Evolutionary conservation across 2,888 invertebrate species (phyloP), one percentile per base, ranked within the genome.

Genomic region (Tetrapedia diversipes): DNA sequence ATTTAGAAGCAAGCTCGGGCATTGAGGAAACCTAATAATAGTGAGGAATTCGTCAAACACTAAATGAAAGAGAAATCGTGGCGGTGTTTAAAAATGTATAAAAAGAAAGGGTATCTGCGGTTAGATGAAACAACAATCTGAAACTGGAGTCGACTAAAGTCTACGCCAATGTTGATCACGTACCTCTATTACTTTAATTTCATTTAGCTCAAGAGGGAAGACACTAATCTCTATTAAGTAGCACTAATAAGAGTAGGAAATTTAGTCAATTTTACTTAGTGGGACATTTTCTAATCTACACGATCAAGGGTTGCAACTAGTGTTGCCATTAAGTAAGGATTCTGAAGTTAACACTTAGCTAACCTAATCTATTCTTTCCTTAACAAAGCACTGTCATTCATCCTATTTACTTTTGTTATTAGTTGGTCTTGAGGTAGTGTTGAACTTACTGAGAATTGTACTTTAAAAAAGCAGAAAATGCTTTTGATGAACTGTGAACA

Each of bases 191-290:
- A 47, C 11, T 68, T 24, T n/a, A 61, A 56, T 51, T 45, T 63
- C n/a, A 57, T 37, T 29, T 41, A 22, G 24, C 47, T 11, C 19
- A 14, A 32, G 14, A 4, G 24, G 49, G 70, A 41, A 41, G 43
- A 45, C 22, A 56, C 29, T 67, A 65, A 56, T 56, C 34, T 73
- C 39, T 60, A 53, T 47, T 47, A 47, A 69, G 47, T 69, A 45
- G 37, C 47, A 19, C 32, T 61, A 61, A 61, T 24, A 47, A 53
- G 29, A 54, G n/a, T 37, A 32, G 41, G 10, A 27, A 41, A 32
- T 49, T 37, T 34, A 47, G 41, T 14, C 34, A 27, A 69, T 56
- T 43, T 71, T 27, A 14, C 45, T 59, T 6, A 59, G 16, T 22
- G 34, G 27, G 32, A 47, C 27, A 54, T 41, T 56, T 16, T 45